These are phyloP conservation scores for Sebastes matsubarae DNA, from an alignment of 2,797 vertebrate genomes.

Conservation along the genomic window DNA sequence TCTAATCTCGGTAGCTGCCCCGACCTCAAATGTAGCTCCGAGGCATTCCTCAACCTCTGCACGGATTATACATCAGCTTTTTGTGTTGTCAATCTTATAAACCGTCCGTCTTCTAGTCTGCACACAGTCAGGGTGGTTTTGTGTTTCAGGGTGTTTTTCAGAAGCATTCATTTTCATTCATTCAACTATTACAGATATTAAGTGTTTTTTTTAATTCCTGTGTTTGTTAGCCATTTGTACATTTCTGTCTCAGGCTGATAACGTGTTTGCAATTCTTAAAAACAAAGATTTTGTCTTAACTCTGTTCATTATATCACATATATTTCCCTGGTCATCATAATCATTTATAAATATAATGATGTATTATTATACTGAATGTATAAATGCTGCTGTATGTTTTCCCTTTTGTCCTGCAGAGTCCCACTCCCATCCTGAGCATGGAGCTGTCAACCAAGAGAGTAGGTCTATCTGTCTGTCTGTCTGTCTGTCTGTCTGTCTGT, in stretches of 20 bases:
- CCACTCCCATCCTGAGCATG: slow-evolving; percentile 86
- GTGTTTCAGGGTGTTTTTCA: not conserved
- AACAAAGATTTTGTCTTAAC: no score
- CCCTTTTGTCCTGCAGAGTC: slow-evolving; percentile 64
- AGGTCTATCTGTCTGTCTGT: slow-evolving; percentile 43
- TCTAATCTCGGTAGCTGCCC: slow-evolving; percentile 21
- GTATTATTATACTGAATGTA: not conserved
- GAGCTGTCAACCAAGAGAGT: slow-evolving; percentile 88
- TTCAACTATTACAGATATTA: not conserved
- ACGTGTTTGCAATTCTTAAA: no score
- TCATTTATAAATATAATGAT: not conserved
- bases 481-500: slow-evolving; percentile 30
- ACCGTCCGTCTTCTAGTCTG: fast-evolving
- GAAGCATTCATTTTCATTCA: not conserved
- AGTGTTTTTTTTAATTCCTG: no score
- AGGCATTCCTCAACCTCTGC: slow-evolving; percentile 1
- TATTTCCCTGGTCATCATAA: not conserved
- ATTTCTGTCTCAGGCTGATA: no score
- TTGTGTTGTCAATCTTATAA: not conserved
- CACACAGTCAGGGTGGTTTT: not conserved
- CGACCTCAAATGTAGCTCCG: slow-evolving; percentile 4
- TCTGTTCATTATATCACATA: no score
- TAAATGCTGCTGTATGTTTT: not conserved
- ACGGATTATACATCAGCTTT: not conserved
- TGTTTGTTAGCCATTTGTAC: no score